These are phyloP conservation scores for Psilopsiagon aurifrons DNA, from an alignment of 2,113 vertebrate species.

Conservation along the genomic window DNA sequence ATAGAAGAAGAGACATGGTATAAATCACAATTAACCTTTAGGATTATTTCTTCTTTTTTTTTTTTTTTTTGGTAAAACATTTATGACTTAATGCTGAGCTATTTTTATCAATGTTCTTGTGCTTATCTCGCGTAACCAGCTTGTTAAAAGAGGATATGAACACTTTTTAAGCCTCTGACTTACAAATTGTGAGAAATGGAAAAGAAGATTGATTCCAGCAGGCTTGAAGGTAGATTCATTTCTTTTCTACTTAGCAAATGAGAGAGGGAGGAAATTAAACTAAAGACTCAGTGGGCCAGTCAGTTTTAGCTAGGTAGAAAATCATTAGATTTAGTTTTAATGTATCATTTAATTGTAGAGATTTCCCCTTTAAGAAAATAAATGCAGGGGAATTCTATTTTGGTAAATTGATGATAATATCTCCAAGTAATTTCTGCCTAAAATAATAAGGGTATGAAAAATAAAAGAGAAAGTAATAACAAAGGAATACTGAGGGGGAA, in stretches of 20 bases:
- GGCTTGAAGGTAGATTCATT: slow-evolving; percentile 34
- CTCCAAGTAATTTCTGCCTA: not conserved
- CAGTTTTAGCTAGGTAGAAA: not conserved
- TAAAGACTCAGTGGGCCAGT: not conserved
- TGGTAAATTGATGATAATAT: not conserved
- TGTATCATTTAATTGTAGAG: not conserved
- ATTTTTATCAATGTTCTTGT: slow-evolving; percentile 47
- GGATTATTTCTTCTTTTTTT: not conserved
- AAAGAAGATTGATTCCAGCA: slow-evolving; percentile 58
- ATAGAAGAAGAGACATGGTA: not conserved
- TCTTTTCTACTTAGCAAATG: slow-evolving; percentile 9
- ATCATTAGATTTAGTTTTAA: not conserved
- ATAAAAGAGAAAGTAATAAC: not conserved
- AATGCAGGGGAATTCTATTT: slow-evolving; percentile 6
- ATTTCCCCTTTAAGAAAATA: not conserved
- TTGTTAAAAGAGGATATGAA: slow-evolving; percentile 52
- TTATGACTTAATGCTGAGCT: slow-evolving; percentile 27
- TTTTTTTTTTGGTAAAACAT: slow-evolving; percentile 10
- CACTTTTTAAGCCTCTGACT: slow-evolving; percentile 47
- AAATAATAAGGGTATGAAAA: not conserved
- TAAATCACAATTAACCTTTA: slow-evolving; percentile 23
- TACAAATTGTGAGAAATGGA: slow-evolving; percentile 39
- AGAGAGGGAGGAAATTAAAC: not conserved
- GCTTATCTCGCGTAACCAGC: slow-evolving; percentile 63
- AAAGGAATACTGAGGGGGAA: not conserved